Base-by-base conservation (phyloP, 2,113 vertebrate species). In the Axis porcinus region DNA sequence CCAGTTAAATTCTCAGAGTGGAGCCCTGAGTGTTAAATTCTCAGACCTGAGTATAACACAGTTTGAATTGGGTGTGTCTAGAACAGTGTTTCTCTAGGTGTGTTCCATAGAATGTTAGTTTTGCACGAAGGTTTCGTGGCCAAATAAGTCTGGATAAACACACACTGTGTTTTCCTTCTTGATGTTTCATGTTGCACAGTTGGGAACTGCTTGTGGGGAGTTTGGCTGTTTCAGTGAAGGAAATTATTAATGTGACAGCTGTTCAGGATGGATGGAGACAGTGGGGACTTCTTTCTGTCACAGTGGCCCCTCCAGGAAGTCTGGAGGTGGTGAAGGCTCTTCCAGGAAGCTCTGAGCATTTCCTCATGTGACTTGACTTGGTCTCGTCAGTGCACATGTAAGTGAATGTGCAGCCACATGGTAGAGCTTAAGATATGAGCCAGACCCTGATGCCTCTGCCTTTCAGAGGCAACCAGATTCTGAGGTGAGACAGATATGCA, bases 301-400 rank as follows among this genome's bases (percentile, higher is more conserved):
- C 52, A 54, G 52, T 54, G 52, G 52, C 52, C 52, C 52, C 52
- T 54, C 52, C 52, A 54, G 52, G 50, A 17, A 54, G 52, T 54
- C 52, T 54, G 16, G 52, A 54, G 52, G 16, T 54, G 16, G 52
- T 54, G 52, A 54, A 54, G 16, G 52, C 16, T 54, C 52, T 54
- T 54, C 5, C 52, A 15, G 17, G 52, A 54, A 54, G 52, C 52
- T 54, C 52, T 54, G 52, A 54, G 52, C 52, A 54, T 54, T 54
- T 54, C 52, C 52, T 54, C 16, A 17, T 17, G 1, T 54, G 52
- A 17, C 52, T 54, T 17, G 16, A 54, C 16, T 0, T 54, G 9
- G 15, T 58, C 57, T 11, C 1, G 2, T 45, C 47, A 27, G 2
- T 0, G 1, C 43, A 55, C 9, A 15, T 15, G 50, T 54, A n/a